Conservation (phyloP, 2,113 vertebrate genomes). For the Pardalotus punctatus region DNA sequence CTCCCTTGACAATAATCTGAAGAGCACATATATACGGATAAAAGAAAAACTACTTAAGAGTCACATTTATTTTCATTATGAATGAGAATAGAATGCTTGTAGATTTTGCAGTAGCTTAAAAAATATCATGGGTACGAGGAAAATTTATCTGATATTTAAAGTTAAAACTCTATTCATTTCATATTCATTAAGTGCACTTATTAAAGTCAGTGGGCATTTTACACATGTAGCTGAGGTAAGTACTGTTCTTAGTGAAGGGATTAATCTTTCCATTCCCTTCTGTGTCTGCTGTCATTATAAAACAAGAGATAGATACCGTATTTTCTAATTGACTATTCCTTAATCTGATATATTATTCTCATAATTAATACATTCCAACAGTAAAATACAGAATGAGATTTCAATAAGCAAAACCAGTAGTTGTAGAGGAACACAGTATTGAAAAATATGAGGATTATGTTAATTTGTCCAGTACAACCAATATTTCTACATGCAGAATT, state of each 20-base stretch:
- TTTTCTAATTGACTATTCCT: not conserved
- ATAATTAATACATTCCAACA: not conserved
- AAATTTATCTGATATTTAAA: not conserved
- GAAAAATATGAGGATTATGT: not conserved
- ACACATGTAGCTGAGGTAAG: not conserved
- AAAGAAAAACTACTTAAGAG: not conserved
- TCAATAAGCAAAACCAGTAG: not conserved
- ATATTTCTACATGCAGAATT: slow-evolving; percentile 9
- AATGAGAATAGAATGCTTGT: not conserved
- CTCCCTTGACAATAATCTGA: not conserved
- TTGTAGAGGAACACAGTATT: not conserved
- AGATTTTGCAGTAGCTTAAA: not conserved
- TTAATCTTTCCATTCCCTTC: not conserved
- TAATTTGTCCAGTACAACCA: not conserved
- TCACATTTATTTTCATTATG: not conserved
- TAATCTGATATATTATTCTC: not conserved
- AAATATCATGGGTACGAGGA: not conserved
- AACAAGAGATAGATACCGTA: not conserved
- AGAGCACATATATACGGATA: not conserved
- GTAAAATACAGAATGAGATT: not conserved
- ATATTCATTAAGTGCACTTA: not conserved
- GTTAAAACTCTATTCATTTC: not conserved
- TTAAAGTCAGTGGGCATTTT: not conserved
- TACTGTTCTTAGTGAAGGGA: not conserved
- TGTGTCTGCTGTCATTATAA: not conserved